A percentile compares a stretch with the other conserved stretches of the same genome.
Conservation (phyloP, 2,113 vertebrate genomes). For the Melanotaenia duboulayi region DNA sequence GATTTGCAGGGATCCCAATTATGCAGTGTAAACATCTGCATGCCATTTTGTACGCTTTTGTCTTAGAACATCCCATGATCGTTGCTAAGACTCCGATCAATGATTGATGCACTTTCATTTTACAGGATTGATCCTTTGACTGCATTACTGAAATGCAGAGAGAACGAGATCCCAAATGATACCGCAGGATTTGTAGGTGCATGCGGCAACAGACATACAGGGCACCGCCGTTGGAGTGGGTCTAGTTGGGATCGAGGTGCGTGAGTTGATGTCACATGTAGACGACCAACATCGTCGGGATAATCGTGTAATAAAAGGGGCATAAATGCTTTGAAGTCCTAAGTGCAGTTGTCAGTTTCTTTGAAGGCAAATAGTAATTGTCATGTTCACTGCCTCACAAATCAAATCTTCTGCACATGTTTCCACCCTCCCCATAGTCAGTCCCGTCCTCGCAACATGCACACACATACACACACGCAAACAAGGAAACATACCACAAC, state of each 20-base stretch:
- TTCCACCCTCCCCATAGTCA: slow-evolving; percentile 58
- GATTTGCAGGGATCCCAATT: slow-evolving; percentile 64
- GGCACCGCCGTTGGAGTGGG: slow-evolving; percentile 6
- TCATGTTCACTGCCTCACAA: slow-evolving; percentile 81
- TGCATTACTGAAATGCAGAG: neutral
- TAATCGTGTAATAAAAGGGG: slow-evolving; percentile 81
- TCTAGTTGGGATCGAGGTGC: slow-evolving; percentile 47
- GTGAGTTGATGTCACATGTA: slow-evolving; percentile 60
- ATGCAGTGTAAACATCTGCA: slow-evolving; percentile 67
- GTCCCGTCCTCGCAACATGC: slow-evolving; percentile 21
- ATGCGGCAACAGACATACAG: neutral
- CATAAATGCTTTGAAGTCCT: slow-evolving; percentile 80
- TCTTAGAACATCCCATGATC: slow-evolving; percentile 45
- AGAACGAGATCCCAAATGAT: neutral
- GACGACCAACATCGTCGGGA: slow-evolving; percentile 59
- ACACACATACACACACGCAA: slow-evolving; percentile 16
- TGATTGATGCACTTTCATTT: slow-evolving; percentile 20
- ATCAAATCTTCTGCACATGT: slow-evolving; percentile 80
- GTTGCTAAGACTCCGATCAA: slow-evolving; percentile 38
- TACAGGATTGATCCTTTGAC: neutral
- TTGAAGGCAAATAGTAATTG: slow-evolving; percentile 82
- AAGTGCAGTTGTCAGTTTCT: slow-evolving; percentile 80
- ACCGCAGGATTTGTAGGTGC: neutral
- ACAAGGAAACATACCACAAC: slow-evolving; percentile 39
- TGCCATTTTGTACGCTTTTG: slow-evolving; percentile 58